Percentiles rank a stretch among this genome's conserved stretches.
These are phyloP conservation scores for Scaptomyza tumidula DNA, from an alignment of 2,888 invertebrate genomes.

Conservation along the genomic window DNA sequence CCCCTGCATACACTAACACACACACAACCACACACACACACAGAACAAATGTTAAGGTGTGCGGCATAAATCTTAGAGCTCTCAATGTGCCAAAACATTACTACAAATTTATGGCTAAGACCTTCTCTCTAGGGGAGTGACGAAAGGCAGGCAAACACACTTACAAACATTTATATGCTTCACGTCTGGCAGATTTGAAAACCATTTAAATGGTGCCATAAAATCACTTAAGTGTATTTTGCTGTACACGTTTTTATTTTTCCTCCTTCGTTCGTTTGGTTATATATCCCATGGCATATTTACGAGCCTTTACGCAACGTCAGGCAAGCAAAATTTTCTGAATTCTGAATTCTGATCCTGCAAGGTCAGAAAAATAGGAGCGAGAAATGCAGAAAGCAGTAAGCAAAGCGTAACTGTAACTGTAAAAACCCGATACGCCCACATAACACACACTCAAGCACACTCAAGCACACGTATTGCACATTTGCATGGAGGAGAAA, in stretches of 20 bases:
- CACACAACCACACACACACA: background rate
- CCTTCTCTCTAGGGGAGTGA: background rate
- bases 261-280: background rate
- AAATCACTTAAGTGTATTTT: slow-evolving; percentile 72
- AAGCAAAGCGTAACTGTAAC: slow-evolving; percentile 19
- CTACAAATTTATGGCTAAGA: slow-evolving; percentile 51
- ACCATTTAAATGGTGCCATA: slow-evolving; percentile 70
- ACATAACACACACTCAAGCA: slow-evolving; percentile 29
- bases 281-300: slow-evolving; percentile 50
- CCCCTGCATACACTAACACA: background rate
- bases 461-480: slow-evolving; percentile 44
- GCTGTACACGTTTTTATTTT: slow-evolving; percentile 33
- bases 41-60: background rate
- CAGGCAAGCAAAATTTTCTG: slow-evolving; percentile 25
- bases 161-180: slow-evolving; percentile 31
- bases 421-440: slow-evolving; percentile 43
- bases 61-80: slow-evolving; percentile 13
- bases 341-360: slow-evolving; percentile 6
- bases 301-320: slow-evolving; percentile 49
- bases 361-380: background rate
- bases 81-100: slow-evolving; percentile 17
- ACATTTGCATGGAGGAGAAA: slow-evolving; percentile 46
- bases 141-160: background rate
- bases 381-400: slow-evolving; percentile 23
- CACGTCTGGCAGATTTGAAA: slow-evolving; percentile 65